phyloP scores from a whole-genome alignment of 2,113 vertebrate species.

The Chiloscyllium plagiosum region DNA sequence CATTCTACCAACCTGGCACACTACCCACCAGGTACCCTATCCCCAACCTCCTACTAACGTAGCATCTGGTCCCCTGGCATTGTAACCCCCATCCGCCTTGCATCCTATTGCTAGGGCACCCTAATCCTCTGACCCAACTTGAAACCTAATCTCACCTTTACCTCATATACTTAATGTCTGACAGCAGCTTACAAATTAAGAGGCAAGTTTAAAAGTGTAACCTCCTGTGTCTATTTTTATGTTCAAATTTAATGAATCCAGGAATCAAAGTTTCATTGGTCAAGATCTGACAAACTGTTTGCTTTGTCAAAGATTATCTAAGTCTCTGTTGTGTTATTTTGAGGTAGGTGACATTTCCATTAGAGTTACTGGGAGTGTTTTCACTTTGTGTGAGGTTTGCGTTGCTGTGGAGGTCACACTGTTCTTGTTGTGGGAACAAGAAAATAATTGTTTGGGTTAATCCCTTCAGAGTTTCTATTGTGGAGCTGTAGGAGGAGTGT shows the following conservation, averaged over 20 bases:
- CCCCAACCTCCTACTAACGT: too few relatives aligned
- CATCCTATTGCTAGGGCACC: too few relatives aligned
- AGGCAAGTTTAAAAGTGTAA: neutral
- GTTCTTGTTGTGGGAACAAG: constrained; percentile 5
- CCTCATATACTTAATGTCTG: too few relatives aligned
- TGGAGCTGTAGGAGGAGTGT: neutral
- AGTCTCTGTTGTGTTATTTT: neutral
- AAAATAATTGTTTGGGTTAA: neutral
- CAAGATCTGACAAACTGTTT: neutral
- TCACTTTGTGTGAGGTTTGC: neutral
- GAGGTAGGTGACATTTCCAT: neutral
- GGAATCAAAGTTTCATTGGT: neutral
- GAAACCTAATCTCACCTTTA: too few relatives aligned
- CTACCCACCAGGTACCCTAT: too few relatives aligned
- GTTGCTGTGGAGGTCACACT: neutral
- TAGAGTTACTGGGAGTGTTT: neutral
- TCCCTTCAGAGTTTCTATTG: neutral
- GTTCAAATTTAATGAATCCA: neutral
- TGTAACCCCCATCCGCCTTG: too few relatives aligned
- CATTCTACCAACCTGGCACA: too few relatives aligned
- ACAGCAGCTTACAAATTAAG: neutral
- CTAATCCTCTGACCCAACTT: too few relatives aligned
- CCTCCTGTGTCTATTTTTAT: neutral
- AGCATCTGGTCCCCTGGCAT: too few relatives aligned
- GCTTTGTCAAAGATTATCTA: neutral